Evolutionary conservation across 2,888 invertebrate species (phyloP).

Genomic region (Scaptomyza cyrtandrae): DNA sequence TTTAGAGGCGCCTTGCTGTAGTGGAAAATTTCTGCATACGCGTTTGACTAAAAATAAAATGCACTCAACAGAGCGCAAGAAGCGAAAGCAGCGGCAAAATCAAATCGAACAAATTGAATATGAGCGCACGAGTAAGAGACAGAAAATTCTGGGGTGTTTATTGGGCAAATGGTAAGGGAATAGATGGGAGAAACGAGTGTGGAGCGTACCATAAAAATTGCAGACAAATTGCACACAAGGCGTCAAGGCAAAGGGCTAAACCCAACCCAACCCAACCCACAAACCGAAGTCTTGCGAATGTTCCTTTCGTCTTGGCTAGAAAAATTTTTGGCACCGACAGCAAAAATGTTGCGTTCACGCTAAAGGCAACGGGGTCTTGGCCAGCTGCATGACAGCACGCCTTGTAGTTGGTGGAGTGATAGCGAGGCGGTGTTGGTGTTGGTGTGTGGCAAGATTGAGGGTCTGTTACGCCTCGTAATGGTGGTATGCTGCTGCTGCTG

Average conservation of each 20-base stretch:
- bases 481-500: conserved; percentile 15
- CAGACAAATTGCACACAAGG: conserved; percentile 78
- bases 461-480: conserved; percentile 37
- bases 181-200: neutral
- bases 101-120: conserved; percentile 77
- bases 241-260: conserved; percentile 45
- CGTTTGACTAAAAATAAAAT: conserved; percentile 69
- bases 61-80: conserved; percentile 52
- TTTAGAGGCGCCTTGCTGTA: conserved; percentile 69
- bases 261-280: neutral
- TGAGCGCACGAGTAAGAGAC: conserved; percentile 35
- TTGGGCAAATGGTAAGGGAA: neutral
- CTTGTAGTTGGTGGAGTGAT: neutral
- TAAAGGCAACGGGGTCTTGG: conserved; percentile 27
- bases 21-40: conserved; percentile 68
- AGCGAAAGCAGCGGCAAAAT: conserved; percentile 61
- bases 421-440: neutral
- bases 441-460: conserved; percentile 20
- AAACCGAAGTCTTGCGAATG: conserved; percentile 13
- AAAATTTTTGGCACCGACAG: conserved; percentile 74
- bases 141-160: neutral
- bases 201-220: conserved; percentile 61
- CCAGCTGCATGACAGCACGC: conserved; percentile 31
- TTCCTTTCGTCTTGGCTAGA: conserved; percentile 37
- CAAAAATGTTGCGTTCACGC: conserved; percentile 67